Evolutionary conservation across 2,113 vertebrate species (phyloP), one percentile per base, ranked within the genome.

Genomic region (Oreochromis tanganicae): DNA sequence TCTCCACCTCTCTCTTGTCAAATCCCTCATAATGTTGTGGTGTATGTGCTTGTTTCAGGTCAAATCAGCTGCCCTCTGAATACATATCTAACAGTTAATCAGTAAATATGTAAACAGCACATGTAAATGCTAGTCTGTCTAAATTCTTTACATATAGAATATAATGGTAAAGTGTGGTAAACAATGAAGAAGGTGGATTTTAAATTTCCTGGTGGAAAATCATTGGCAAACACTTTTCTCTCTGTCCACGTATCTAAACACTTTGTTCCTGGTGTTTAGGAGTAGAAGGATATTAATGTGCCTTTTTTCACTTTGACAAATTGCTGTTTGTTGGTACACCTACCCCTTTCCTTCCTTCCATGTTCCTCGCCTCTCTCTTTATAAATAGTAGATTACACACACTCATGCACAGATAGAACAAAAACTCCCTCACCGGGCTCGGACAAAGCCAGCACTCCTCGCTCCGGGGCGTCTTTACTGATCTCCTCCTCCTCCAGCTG

Each of bases 401-500:
- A 75, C 43, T 50, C 75, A 88, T 21, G 54, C 2, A 79, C 1
- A 80, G 66, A 50, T 7, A 90, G 29, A 87, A 61, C 9, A 73
- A 54, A 88, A 54, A 79, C 54, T 56, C 32, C 52, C 96, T 98
- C 93, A 99, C 98, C 97, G 0, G 98, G 95, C 87, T 98, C 98
- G 14, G 97, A 96, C 93, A 98, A 96, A 78, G 97, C 95, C 46
- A 98, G 96, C 43, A 97, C 87, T 0, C 96, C 97, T 94, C 97
- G 97, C 95, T 97, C 96, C 3, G 96, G 97, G 81, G 95, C 94
- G 2, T 96, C 96, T 90, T 97, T 97, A 1, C 92, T 85, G 84
- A 96, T 95, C 82, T 96, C 97, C 5, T 97, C 97, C 91, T 98
- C 98, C 90, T 99, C 98, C 95, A 98, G 96, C 94, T 97, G 98